Base-by-base conservation (phyloP, 2,113 vertebrate species). In the Trogon surrucura region DNA sequence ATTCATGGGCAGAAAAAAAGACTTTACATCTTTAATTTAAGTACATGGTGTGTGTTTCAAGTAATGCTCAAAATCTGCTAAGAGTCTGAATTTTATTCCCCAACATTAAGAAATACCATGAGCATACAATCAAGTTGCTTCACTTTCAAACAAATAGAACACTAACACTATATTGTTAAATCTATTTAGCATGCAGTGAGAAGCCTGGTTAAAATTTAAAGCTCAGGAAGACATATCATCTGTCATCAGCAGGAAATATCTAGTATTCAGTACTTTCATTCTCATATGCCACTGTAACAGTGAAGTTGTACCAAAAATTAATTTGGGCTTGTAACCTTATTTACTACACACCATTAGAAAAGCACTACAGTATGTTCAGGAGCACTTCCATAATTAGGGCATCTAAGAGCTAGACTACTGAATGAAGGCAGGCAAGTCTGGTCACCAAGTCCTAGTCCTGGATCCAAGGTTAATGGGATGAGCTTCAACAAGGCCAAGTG, bases 11-110 rank as follows among this genome's bases (percentile, higher is more conserved):
- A 85, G 58, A 93, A 84, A 80, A 30, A 88, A 91, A 91, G 57
- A 78, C 36, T 83, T 95, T 86, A 88, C 19, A 88, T 80, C 81
- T 96, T 90, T 91, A 88, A 94, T 93, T 82, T 91, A 81, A 93
- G 62, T 38, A 93, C 56, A 78, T 38, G 95, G 54, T 62, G 80
- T 58, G 77, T 27, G 36, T 86, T 91, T 93, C 41, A 91, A 72
- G 44, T 74, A 91, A 95, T 44, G 36, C 16, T 29, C 95, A 71
- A 94, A 97, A 95, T 80, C 27, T 67, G 84, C 78, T 80, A 91
- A 90, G 53, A 6, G 2, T 72, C 60, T 87, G 51, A 91, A 61
- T 86, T 88, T 50, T 74, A 78, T 50, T 85, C 53, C 25, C 70
- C 64, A 73, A 81, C 34, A 74, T 72, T 45, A 85, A 58, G 64